Conservation (phyloP, 1,140 invertebrate genomes). For the Ceratoteleas bidentatus region DNA sequence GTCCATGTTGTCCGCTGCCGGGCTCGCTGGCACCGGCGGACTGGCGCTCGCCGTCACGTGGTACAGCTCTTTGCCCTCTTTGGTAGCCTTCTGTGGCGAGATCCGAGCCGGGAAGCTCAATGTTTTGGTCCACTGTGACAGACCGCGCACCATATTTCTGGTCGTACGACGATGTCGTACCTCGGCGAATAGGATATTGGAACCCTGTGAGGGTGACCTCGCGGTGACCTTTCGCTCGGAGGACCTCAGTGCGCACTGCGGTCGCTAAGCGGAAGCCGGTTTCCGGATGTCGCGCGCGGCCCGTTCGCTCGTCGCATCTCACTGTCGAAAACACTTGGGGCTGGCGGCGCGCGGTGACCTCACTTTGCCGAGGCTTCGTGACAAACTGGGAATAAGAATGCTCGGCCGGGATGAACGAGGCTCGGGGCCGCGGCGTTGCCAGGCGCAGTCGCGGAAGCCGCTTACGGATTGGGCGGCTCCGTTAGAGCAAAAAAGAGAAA, state of each 20-base stretch:
- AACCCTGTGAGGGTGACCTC: no score
- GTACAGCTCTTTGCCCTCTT: slow-evolving; percentile 81
- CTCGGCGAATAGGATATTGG: no score
- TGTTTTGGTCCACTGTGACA: slow-evolving; percentile 93
- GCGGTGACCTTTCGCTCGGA: no score
- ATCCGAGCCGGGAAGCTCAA: slow-evolving; percentile 91
- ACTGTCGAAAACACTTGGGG: slow-evolving; percentile 49
- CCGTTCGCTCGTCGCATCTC: slow-evolving; percentile 44
- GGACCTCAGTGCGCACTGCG: no score
- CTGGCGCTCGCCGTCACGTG: slow-evolving; percentile 78
- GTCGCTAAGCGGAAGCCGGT: slow-evolving; percentile 51
- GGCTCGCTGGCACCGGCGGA: slow-evolving; percentile 81
- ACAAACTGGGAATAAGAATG: slow-evolving; percentile 44
- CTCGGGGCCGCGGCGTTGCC: slow-evolving; percentile 18
- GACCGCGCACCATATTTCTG: slow-evolving; percentile 90
- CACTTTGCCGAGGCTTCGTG: slow-evolving; percentile 31
- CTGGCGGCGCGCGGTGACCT: no score
- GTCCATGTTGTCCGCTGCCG: slow-evolving; percentile 80
- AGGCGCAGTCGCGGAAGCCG: slow-evolving; percentile 47
- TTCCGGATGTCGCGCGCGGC: slow-evolving; percentile 22
- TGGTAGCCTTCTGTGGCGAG: slow-evolving; percentile 88
- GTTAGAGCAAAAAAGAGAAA: slow-evolving; percentile 54
- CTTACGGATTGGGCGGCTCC: slow-evolving; percentile 44
- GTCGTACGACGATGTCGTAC: no score
- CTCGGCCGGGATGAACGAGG: slow-evolving; percentile 29